Evolutionary conservation across 2,113 vertebrate species (phyloP).

Genomic region (Brachirus orientalis): DNA sequence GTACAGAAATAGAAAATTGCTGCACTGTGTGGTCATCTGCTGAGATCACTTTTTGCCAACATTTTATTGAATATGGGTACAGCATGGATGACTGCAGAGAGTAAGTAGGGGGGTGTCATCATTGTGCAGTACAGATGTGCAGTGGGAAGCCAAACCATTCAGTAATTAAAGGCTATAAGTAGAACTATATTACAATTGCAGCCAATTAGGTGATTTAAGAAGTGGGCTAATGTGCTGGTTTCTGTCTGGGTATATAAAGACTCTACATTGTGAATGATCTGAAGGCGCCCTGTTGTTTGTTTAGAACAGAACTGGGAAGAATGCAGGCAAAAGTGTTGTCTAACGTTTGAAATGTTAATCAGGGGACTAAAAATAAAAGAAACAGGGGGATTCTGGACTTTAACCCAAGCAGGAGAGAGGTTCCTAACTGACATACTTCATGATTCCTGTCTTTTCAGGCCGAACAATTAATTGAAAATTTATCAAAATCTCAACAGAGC

Average conservation of each 20-base stretch:
- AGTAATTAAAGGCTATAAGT: slow-evolving; percentile 5
- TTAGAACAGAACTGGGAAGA: neutral
- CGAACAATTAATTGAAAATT: no score
- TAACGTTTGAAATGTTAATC: neutral
- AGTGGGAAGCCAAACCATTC: neutral
- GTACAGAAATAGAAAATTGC: neutral
- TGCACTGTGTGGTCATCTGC: neutral
- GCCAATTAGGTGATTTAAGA: slow-evolving; percentile 8
- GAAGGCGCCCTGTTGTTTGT: slow-evolving; percentile 4
- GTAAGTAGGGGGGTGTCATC: neutral
- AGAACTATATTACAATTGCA: neutral
- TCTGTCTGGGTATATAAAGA: neutral
- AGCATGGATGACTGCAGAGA: neutral
- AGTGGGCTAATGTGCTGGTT: neutral
- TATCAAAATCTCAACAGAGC: no score
- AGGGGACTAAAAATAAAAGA: no score
- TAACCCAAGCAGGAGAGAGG: no score
- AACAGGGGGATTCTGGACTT: no score
- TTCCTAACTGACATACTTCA: no score
- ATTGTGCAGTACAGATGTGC: neutral
- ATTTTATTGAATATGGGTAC: neutral
- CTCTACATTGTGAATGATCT: neutral
- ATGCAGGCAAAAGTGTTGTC: neutral
- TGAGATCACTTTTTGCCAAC: neutral
- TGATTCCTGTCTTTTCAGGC: no score